Percentiles rank a stretch among this genome's conserved stretches.
Conservation (phyloP, 2,888 invertebrate genomes). For the Poecilus cupreus region DNA sequence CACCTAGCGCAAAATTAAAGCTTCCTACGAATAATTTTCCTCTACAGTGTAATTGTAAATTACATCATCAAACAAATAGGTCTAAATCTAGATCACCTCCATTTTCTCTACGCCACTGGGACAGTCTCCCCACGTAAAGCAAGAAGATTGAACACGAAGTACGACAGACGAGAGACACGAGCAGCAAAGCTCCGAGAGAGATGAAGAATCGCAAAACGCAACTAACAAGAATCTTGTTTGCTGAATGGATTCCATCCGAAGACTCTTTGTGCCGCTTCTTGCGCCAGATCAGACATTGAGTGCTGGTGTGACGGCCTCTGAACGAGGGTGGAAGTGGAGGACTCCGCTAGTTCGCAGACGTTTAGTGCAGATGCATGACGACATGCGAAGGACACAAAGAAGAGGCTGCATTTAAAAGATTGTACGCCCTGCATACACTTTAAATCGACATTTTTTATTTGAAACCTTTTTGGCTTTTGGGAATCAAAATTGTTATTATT, state of each 20-base stretch:
- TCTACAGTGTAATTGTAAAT: no score
- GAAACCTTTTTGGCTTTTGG: no score
- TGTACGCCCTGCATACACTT: neutral
- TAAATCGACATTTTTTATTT: no score
- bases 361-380: neutral
- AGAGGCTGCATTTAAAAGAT: neutral
- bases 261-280: slow-evolving; percentile 42
- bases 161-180: no score
- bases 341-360: neutral
- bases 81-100: neutral
- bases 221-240: slow-evolving; percentile 51
- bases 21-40: no score
- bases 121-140: neutral
- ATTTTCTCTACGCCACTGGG: neutral
- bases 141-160: no score
- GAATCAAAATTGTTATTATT: no score
- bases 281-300: slow-evolving; percentile 23
- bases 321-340: neutral
- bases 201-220: slow-evolving; percentile 45
- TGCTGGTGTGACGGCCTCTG: neutral
- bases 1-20: no score
- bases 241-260: slow-evolving; percentile 41
- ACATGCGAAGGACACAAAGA: no score
- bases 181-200: neutral
- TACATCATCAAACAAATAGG: no score